Percentiles rank a stretch among this genome's conserved stretches.
Evolutionary conservation across 2,888 invertebrate species (phyloP).

Genomic region (Orchesella flavescens): DNA sequence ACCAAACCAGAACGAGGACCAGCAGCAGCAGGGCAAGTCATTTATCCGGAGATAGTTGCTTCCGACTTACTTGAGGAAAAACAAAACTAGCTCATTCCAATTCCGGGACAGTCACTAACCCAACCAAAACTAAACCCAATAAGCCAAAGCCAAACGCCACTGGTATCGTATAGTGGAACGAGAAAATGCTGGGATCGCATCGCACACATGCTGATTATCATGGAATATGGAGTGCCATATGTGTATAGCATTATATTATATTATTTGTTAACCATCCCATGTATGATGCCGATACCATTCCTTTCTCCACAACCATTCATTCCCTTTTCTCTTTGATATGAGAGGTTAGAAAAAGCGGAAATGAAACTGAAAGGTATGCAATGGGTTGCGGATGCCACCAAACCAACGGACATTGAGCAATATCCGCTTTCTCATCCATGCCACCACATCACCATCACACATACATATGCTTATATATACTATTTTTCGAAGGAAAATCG

Average conservation of each 20-base stretch:
- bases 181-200: background rate
- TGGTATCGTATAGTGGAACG: too few relatives aligned
- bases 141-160: background rate
- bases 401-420: conserved; percentile 57
- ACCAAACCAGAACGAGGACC: background rate
- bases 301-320: background rate
- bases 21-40: background rate
- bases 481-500: background rate
- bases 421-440: conserved; percentile 35
- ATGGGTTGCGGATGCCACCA: conserved; percentile 50
- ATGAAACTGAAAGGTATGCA: conserved; percentile 52
- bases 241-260: too few relatives aligned
- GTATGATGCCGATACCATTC: too few relatives aligned
- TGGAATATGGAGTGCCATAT: background rate
- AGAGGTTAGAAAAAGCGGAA: conserved; percentile 41
- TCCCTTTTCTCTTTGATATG: background rate
- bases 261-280: too few relatives aligned
- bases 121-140: conserved; percentile 17
- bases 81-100: conserved; percentile 46
- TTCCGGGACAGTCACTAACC: conserved; percentile 40
- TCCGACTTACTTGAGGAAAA: background rate
- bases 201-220: conserved; percentile 43
- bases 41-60: conserved; percentile 2
- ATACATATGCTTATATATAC: background rate
- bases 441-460: background rate